Conservation (phyloP, 2,888 invertebrate genomes). For the Drosophila barbarae region DNA sequence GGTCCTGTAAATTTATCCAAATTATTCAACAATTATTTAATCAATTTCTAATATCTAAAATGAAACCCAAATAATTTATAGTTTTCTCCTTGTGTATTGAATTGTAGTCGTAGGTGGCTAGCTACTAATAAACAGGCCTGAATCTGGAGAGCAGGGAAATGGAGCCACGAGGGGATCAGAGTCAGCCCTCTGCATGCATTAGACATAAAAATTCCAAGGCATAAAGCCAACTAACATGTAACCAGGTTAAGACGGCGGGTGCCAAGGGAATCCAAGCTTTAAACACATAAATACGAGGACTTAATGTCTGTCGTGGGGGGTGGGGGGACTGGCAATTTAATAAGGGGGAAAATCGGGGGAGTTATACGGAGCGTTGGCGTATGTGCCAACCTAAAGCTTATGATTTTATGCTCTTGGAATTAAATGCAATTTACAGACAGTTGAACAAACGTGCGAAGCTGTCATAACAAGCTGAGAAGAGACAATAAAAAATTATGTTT, state of each 20-base stretch:
- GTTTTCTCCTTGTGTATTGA: constrained; percentile 5
- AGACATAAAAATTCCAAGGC: constrained; percentile 62
- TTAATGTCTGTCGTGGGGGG: constrained; percentile 27
- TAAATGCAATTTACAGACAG: constrained; percentile 16
- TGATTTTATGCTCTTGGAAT: constrained; percentile 27
- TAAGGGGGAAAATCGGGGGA: constrained; percentile 2
- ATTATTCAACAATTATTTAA: neutral
- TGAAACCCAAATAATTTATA: neutral
- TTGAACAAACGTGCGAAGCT: constrained; percentile 19
- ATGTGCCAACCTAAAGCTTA: constrained; percentile 6
- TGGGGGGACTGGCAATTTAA: neutral
- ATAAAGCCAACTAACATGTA: constrained; percentile 59
- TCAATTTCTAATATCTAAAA: accelerated
- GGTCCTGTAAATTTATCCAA: accelerated
- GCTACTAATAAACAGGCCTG: constrained; percentile 64
- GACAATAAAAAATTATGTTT: neutral
- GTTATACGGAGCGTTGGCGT: constrained; percentile 18
- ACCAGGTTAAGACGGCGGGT: constrained; percentile 39
- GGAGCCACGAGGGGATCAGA: neutral
- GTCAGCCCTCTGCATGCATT: constrained; percentile 45
- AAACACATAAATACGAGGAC: constrained; percentile 53
- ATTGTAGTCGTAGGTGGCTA: constrained; percentile 49
- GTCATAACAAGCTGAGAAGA: constrained; percentile 20
- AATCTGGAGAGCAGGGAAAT: constrained; percentile 1
- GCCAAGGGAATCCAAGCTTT: constrained; percentile 41